Base-by-base conservation (phyloP, 2,797 vertebrate genomes). In the Loriculus beryllinus region DNA sequence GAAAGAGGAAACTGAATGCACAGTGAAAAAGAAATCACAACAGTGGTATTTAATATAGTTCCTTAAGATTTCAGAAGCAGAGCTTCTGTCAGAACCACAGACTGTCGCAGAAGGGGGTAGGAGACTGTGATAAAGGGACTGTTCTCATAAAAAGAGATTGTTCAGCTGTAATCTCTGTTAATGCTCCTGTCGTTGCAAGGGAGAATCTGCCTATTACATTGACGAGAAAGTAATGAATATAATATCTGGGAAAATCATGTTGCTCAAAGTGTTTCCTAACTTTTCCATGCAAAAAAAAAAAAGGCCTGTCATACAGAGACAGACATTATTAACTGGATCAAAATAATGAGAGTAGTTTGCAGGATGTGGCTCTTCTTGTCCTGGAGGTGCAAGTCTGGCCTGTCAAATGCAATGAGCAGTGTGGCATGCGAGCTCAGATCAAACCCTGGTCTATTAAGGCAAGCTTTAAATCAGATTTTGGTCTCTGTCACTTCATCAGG, bases 201-300 rank as follows among this genome's bases (percentile, higher is more conserved):
- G 88, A 86, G 77, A 96, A 96, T 96, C 92, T 96, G 90, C 93
- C 89, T 57, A 88, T 90, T 92, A 84, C 90, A 90, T 49, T 83
- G 90, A 97, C 83, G 85, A 90, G 81, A 93, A 92, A 96, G 76
- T 57, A 95, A 85, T 74, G 74, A 89, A 71, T 51, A 71, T 65
- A 92, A 77, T 90, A 94, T 68, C 95, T 81, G 93, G 80, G 72
- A 90, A 97, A 93, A 86, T 91, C 80, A 60, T 18, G n/a, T 79
- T 92, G 82, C n/a, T 96, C 81, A 88, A 84, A 77, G 67, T 69
- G 33, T 90, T 92, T 75, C 80, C 90, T 64, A 92, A 85, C 63
- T 92, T 93, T 77, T 91, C 63, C 40, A 4, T 7, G 4, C 0
- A 35, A 60, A 64, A 62, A 40, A 63, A 20, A 20, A 43, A 39